Conservation (phyloP, 2,888 invertebrate genomes). For the Mimumesa dahlbomi region DNA sequence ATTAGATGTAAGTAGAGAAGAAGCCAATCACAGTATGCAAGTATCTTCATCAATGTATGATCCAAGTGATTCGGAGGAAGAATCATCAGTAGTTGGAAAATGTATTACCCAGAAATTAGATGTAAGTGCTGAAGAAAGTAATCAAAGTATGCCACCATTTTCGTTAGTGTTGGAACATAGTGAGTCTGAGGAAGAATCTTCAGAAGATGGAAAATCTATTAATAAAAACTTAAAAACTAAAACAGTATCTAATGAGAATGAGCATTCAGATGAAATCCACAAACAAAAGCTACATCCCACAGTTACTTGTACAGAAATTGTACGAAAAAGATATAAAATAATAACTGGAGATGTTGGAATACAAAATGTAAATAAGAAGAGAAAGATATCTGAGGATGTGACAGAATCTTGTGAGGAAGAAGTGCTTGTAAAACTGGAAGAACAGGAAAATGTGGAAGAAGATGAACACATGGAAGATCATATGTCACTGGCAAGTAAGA, state of each 20-base stretch:
- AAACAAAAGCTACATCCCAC: slow-evolving; percentile 35
- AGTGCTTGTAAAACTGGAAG: not conserved
- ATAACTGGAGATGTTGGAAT: slow-evolving; percentile 9
- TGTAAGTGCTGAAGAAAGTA: too few relatives aligned
- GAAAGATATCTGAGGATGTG: not conserved
- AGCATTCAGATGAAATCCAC: not conserved
- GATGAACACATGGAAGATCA: slow-evolving; percentile 2
- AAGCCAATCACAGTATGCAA: too few relatives aligned
- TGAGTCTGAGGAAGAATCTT: too few relatives aligned
- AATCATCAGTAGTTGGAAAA: too few relatives aligned
- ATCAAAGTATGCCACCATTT: too few relatives aligned
- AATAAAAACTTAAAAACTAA: not conserved
- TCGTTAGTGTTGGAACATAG: too few relatives aligned
- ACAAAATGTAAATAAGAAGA: not conserved
- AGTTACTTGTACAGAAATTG: slow-evolving; percentile 56
- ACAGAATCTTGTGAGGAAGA: not conserved
- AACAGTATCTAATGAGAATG: too few relatives aligned
- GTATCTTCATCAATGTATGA: too few relatives aligned
- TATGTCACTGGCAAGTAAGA: slow-evolving; percentile 23
- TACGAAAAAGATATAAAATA: slow-evolving; percentile 59
- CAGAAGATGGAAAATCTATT: not conserved
- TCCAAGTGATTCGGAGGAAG: too few relatives aligned
- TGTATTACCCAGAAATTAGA: too few relatives aligned
- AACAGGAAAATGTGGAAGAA: not conserved
- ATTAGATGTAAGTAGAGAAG: too few relatives aligned